Evolutionary conservation across 2,113 vertebrate genomes (phyloP).

Genomic region (Leucopsar rothschildi): DNA sequence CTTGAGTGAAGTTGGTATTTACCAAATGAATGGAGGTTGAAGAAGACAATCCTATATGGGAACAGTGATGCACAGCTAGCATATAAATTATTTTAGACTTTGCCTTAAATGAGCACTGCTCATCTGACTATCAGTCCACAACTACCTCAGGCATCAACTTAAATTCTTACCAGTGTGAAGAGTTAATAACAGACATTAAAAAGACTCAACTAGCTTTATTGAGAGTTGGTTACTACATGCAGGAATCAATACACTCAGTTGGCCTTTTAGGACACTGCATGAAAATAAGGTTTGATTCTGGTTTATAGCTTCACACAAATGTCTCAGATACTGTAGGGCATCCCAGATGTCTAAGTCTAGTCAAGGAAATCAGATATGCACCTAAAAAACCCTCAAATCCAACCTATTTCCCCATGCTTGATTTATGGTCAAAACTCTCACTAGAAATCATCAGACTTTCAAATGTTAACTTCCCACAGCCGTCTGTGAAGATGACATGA

Average conservation of each 20-base stretch:
- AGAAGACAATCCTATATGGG: not conserved
- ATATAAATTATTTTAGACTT: not conserved
- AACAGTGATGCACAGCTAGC: not conserved
- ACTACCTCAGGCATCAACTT: not conserved
- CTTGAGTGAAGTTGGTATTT: not conserved
- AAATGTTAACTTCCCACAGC: not conserved
- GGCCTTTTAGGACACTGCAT: not conserved
- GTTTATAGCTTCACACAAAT: not conserved
- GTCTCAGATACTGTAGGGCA: not conserved
- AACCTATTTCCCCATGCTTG: not conserved
- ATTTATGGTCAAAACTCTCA: not conserved
- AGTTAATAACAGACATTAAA: not conserved
- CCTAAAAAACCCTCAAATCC: fast-evolving
- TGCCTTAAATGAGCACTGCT: not conserved
- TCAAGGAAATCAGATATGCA: not conserved
- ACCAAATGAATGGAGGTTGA: not conserved
- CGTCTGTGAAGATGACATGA: not conserved
- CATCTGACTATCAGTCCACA: not conserved
- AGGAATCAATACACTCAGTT: not conserved
- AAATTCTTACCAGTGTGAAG: not conserved
- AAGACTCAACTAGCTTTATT: not conserved
- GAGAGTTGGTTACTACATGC: not conserved
- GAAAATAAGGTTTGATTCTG: not conserved
- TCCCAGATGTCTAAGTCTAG: not conserved
- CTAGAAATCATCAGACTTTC: not conserved